Base-by-base conservation (phyloP, 92 coral and sea anemone species). In the Palythoa grandiflora region DNA sequence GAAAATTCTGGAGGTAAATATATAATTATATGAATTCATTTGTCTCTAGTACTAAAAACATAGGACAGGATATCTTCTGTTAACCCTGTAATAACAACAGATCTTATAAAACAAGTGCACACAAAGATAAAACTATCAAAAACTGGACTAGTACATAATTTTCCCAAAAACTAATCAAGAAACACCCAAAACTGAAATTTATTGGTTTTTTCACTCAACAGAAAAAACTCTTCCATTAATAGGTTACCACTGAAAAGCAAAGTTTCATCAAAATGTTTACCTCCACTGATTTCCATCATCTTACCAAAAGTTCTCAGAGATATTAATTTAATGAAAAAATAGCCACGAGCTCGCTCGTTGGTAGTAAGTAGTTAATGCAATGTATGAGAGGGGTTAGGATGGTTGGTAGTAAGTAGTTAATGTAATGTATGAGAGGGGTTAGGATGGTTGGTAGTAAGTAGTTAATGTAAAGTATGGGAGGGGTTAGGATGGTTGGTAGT, bases 221-320 rank as follows among this genome's bases (percentile, higher is more conserved):
- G 74, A 63, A 66, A 66, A 66, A 44, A 44, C 36, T 81, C 59
- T 81, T 10, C 75, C 86, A 81, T 21, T 40, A 65, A 68, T 40
- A 50, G 61, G 75, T 50, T 39, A 9, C 75, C 19, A 66, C n/a
- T 21, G 53, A 65, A 3, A 12, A 75, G 37, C 21, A 20, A 44
- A 54, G 44, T 66, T 20, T 63, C 40, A 12, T 19, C 85, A 63
- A 80, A 65, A 10, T 10, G 38, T n/a, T 21, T 35, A 9, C 55
- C 39, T 40, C 55, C 75, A 21, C 44, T 65, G 47, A 81, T 63
- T 65, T 81, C 75, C 75, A 47, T 81, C 39, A 63, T 66, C 40
- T 80, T 80, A 48, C 55, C 44, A 80, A 20, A 81, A 81, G 61
- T 40, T 81, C 20, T 37, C 2, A 10, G 47, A 75, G 85, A 75